These are phyloP conservation scores for Neodontobutis hainanensis DNA, from an alignment of 2,113 vertebrate species.

Conservation along the genomic window DNA sequence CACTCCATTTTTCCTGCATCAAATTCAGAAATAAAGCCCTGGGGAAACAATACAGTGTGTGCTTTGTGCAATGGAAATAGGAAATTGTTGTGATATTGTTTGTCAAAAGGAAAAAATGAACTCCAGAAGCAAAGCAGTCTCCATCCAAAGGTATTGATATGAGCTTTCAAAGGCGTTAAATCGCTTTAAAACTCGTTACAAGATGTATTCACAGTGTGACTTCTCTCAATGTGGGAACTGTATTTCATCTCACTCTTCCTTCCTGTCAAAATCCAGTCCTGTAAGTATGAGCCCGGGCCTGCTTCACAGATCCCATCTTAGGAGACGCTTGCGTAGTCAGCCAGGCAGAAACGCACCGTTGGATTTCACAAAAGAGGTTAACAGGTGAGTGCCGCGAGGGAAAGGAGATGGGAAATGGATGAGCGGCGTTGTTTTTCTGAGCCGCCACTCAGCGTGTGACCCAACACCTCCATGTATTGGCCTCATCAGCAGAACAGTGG, in stretches of 20 bases:
- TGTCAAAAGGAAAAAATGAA: background rate
- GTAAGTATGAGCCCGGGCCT: slow-evolving; percentile 59
- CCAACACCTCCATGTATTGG: slow-evolving; percentile 48
- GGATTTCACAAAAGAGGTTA: slow-evolving; percentile 65
- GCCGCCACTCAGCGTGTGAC: slow-evolving; percentile 44
- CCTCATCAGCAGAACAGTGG: slow-evolving; percentile 50
- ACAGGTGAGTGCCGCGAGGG: slow-evolving; percentile 58
- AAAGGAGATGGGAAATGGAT: slow-evolving; percentile 60
- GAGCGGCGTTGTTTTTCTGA: slow-evolving; percentile 50
- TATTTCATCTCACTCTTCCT: slow-evolving; percentile 8
- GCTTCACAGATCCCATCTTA: slow-evolving; percentile 64
- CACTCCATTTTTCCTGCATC: background rate
- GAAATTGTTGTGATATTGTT: background rate
- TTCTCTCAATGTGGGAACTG: slow-evolving; percentile 25
- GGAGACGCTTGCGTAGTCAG: slow-evolving; percentile 36
- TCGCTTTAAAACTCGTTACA: slow-evolving; percentile 5
- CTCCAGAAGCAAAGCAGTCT: background rate
- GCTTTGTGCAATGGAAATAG: background rate
- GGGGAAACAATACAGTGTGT: background rate
- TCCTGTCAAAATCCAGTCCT: slow-evolving; percentile 31
- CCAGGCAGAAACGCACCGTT: slow-evolving; percentile 50
- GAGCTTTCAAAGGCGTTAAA: background rate
- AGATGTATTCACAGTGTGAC: slow-evolving; percentile 31
- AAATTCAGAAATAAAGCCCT: slow-evolving; percentile 2
- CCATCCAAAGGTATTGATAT: slow-evolving; percentile 3